Evolutionary conservation across 2,113 vertebrate genomes (phyloP).

Genomic region (Salminus brasiliensis): DNA sequence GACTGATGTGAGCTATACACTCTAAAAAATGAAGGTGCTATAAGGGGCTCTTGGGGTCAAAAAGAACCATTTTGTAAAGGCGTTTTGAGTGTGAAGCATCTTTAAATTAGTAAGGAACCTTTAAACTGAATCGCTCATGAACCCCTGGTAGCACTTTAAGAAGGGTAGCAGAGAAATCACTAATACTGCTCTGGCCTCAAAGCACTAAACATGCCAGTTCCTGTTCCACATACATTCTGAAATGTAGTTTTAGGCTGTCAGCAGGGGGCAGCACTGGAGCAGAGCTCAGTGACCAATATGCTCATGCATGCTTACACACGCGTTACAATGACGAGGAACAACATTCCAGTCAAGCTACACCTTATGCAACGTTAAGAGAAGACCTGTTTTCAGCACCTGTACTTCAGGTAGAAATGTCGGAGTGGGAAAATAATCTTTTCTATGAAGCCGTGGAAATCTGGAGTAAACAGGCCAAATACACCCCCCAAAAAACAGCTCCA

Average conservation of each 20-base stretch:
- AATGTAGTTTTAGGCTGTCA: background rate
- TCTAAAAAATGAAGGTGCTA: too few relatives aligned
- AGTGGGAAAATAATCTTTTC: background rate
- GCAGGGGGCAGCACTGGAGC: constrained; percentile 26
- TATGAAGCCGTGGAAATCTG: background rate
- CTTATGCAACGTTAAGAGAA: background rate
- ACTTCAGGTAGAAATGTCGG: background rate
- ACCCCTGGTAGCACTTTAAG: too few relatives aligned
- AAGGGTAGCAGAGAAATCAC: background rate
- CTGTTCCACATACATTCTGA: background rate
- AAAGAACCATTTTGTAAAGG: too few relatives aligned
- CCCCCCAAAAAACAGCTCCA: background rate
- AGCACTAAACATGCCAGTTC: background rate
- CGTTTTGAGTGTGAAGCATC: too few relatives aligned
- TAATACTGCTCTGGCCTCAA: rapidly evolving
- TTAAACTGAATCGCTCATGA: too few relatives aligned
- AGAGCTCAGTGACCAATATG: background rate
- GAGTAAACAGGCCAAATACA: background rate
- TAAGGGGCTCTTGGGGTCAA: too few relatives aligned
- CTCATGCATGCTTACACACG: constrained; percentile 17
- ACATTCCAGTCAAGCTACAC: constrained; percentile 14
- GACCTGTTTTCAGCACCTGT: background rate
- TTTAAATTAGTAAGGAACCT: too few relatives aligned
- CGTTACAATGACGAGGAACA: too few relatives aligned
- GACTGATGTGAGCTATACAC: too few relatives aligned